Evolutionary conservation across 2,888 invertebrate species (phyloP).

Genomic region (Hydrotaea cyrtoneurina): DNA sequence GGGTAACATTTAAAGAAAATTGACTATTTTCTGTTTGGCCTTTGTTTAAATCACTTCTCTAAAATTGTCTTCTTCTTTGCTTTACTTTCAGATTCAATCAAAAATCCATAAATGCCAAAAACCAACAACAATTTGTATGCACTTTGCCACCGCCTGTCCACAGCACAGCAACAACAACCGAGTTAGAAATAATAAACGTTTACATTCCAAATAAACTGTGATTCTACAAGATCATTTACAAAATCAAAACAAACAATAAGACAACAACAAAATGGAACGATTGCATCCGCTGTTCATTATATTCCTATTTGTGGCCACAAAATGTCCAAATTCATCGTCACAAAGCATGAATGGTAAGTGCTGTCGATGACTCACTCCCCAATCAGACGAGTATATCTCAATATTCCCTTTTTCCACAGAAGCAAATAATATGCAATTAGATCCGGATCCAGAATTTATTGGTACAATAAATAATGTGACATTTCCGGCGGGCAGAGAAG

Average conservation of each 20-base stretch:
- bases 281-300: conserved; percentile 72
- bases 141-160: neutral
- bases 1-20: no score
- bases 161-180: neutral
- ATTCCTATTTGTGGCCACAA: conserved; percentile 75
- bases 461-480: conserved; percentile 81
- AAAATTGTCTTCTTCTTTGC: neutral
- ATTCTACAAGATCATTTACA: conserved; percentile 31
- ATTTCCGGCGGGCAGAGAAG: conserved; percentile 81
- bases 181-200: neutral
- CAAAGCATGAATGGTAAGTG: conserved; percentile 78
- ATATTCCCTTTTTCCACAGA: conserved; percentile 68
- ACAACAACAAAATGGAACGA: conserved; percentile 72
- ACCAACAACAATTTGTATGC: neutral
- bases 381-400: neutral
- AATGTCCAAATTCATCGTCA: conserved; percentile 75
- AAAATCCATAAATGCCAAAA: conserved; percentile 16
- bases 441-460: conserved; percentile 81
- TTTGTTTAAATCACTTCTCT: neutral
- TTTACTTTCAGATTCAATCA: neutral
- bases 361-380: neutral
- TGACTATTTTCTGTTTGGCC: no score
- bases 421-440: conserved; percentile 77
- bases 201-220: conserved; percentile 29
- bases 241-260: conserved; percentile 20